Percentiles rank a stretch among this genome's conserved stretches.
phyloP scores from a whole-genome alignment of 2,113 vertebrate genomes.

The Dissostichus mawsoni region DNA sequence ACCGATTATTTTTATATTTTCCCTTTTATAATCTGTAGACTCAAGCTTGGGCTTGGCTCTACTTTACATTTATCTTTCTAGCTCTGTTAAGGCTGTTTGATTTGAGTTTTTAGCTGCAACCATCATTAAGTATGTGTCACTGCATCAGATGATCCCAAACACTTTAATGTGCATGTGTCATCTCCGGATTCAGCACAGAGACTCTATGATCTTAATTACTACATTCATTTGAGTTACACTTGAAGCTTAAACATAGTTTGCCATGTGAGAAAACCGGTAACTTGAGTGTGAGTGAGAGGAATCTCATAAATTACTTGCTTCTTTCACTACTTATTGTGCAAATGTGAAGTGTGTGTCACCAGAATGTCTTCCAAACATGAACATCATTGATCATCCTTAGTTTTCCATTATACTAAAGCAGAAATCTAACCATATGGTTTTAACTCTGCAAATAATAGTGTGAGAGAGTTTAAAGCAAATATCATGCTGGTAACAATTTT shows the following conservation, averaged over 20 bases:
- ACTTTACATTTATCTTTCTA: neutral
- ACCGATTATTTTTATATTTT: neutral
- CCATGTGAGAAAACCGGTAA: constrained; percentile 4
- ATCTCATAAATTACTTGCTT: constrained; percentile 1
- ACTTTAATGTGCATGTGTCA: constrained; percentile 34
- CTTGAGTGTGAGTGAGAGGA: neutral
- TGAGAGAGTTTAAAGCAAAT: too few species aligned
- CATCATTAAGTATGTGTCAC: constrained; percentile 27
- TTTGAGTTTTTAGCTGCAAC: constrained; percentile 22
- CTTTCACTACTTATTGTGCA: neutral
- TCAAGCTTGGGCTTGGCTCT: neutral
- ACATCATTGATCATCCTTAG: neutral
- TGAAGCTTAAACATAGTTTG: constrained; percentile 33
- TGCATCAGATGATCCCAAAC: constrained; percentile 25
- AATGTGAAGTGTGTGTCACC: neutral
- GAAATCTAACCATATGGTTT: neutral
- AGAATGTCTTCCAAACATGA: neutral
- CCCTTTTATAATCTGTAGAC: neutral
- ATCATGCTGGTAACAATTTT: too few species aligned
- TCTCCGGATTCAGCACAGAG: constrained; percentile 20
- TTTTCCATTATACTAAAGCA: neutral
- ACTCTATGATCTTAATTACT: constrained; percentile 22
- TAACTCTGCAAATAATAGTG: neutral
- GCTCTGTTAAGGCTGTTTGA: neutral
- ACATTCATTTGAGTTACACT: neutral